Base-by-base conservation (phyloP, 2,888 invertebrate species). In the Drosophila meridionalis region DNA sequence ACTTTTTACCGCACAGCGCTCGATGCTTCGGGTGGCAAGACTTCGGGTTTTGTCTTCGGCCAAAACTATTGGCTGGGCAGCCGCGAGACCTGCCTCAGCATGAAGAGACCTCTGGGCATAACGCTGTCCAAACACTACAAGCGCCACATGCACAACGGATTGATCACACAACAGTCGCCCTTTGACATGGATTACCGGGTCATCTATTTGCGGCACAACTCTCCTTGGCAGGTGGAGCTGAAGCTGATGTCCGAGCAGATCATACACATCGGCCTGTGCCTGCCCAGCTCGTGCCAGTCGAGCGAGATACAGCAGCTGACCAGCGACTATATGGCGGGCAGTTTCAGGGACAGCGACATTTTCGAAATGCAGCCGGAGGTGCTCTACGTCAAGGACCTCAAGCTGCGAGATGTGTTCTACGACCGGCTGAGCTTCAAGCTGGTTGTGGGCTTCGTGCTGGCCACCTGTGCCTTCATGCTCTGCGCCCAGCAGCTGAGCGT, bases 41-140 rank as follows among this genome's bases (percentile, higher is more conserved):
- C 92, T 1, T 81, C 94, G 0, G 95, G 95, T 1, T 95, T 95
- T 76, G 80, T 94, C 0, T 94, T 94, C 78, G 95, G 95, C 0
- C 94, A 95, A 74, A 95, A 95, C 90, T 94, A 94, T 56, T 95
- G 95, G 95, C 79, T 95, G 28, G 95, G 95, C 2, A 94, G 94
- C 34, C 92, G 92, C 26, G 91, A 91, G 30, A 94, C 94, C n/a
- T 95, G 95, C 78, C 74, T 88, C 1, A 94, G 94, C 6, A 84
- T 94, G 0, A 87, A 90, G 42, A 73, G 80, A 3, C 93, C 93
- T 0, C 83, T 92, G 2, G 83, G 85, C 28, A 86, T 93, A 3
- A 93, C 93, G 4, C 76, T 93, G 1, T 92, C 92, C 1, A 85
- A 87, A 58, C 90, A 91, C 40, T 93, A 83, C 40, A 83, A 92